phyloP scores from a whole-genome alignment of 2,888 invertebrate species.

The Heliconius ethilla region DNA sequence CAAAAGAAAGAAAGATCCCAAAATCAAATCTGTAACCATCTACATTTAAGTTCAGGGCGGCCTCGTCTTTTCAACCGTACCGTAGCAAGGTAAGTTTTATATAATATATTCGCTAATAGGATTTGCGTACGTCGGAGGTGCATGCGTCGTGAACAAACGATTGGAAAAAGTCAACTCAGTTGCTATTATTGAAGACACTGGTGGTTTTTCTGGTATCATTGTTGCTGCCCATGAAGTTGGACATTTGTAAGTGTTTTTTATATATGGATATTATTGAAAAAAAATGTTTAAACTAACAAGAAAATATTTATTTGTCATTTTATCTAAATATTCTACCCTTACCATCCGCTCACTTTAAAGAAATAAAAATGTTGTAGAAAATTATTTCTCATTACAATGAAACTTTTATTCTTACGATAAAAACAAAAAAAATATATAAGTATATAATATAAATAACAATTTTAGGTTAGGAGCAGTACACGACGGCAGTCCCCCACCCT shows the following conservation, averaged over 20 bases:
- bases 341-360: neutral
- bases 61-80: neutral
- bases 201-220: constrained; percentile 97
- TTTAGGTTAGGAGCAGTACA: constrained; percentile 95
- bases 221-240: constrained; percentile 98
- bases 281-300: no score
- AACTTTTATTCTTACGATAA: neutral
- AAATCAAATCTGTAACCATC: neutral
- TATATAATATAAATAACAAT: neutral
- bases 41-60: neutral
- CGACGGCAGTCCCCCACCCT: constrained; percentile 96
- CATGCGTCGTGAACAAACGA: constrained; percentile 96
- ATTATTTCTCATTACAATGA: neutral
- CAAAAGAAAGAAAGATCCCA: neutral
- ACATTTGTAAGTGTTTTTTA: constrained; percentile 89
- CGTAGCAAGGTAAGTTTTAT: constrained; percentile 21
- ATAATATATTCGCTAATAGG: constrained; percentile 79
- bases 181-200: constrained; percentile 97
- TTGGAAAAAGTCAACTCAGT: constrained; percentile 98
- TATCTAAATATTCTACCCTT: no score
- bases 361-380: neutral
- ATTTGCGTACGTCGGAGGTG: constrained; percentile 97
- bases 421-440: neutral
- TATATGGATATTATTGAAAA: no score
- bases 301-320: no score